Base-by-base conservation (phyloP, 1,140 invertebrate species). In the Musca domestica region DNA sequence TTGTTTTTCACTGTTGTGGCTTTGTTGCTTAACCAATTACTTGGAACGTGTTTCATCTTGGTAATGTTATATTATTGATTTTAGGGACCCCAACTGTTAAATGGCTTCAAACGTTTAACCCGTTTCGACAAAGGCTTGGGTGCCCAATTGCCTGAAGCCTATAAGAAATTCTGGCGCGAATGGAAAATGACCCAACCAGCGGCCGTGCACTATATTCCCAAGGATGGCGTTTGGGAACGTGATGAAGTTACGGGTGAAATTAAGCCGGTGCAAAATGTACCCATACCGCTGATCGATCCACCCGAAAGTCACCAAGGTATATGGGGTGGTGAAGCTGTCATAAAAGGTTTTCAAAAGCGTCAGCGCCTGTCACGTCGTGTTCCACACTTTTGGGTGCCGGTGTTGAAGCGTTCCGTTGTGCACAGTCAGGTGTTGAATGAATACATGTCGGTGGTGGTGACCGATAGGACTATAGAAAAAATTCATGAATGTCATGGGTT, bases 321-420 rank as follows among this genome's bases (percentile, higher is more conserved):
- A 64, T 99, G 95, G 96, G 97, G 95, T 71, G 97, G 97, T 7
- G 97, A 99, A 85, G 94, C 89, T n/a, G 86, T 99, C 1, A 84
- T 99, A 23, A 90, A 94, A 85, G 96, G 96, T 41, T 96, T 93
- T 75, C 84, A 88, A 73, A 93, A 92, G 78, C 88, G 87, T 65
- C 73, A 86, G 51, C 83, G 75, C n/a, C 82, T 77, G 6, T 82
- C 82, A 64, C 84, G 88, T 69, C 85, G 90, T 70, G 86, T 91
- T 1, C 90, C 94, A 0, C 89, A 89, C 72, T 92, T 95, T 80
- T 99, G 95, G 94, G 87, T 93, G 12, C 97, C 98, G 2, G 80
- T 82, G 2, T 74, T 99, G 0, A 86, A 88, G 22, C 88, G 89
- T 69, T 87, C 89, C 19, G 89, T 96, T n/a, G 86, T 99, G 0